Evolutionary conservation across 2,888 invertebrate species (phyloP).

Genomic region (Gasteruption jaculator): DNA sequence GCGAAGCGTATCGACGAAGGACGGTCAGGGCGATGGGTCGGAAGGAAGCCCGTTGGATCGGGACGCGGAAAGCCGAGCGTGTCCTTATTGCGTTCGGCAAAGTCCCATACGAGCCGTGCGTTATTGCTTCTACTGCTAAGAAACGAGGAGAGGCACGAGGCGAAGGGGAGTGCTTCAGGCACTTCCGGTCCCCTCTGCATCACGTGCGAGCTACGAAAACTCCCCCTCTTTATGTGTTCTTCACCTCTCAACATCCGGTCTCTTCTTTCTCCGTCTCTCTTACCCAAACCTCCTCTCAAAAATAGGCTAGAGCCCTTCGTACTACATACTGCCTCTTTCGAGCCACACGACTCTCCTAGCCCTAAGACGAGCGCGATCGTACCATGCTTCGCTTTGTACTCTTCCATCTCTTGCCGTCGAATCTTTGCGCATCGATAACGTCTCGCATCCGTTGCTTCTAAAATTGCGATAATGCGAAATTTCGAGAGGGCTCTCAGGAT

Average conservation of each 20-base stretch:
- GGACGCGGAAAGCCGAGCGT: no score
- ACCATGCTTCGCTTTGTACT: no score
- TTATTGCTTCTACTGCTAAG: no score
- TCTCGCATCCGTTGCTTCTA: no score
- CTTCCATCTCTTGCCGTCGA: no score
- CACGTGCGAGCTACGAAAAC: constrained; percentile 49
- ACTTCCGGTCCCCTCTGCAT: constrained; percentile 50
- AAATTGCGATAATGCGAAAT: no score
- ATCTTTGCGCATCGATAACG: no score
- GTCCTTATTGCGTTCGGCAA: constrained; percentile 33
- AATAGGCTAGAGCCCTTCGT: constrained; percentile 44
- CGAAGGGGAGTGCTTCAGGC: constrained; percentile 38
- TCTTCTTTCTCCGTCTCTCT: constrained; percentile 22
- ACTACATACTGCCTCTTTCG: constrained; percentile 16
- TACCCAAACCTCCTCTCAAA: constrained; percentile 36
- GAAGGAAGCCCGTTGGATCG: no score
- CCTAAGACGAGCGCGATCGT: no score
- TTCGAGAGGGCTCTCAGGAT: no score
- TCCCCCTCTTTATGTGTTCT: constrained; percentile 34
- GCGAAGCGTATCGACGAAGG: no score
- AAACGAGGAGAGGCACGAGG: constrained; percentile 33
- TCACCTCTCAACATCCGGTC: constrained; percentile 37
- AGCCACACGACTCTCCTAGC: background rate
- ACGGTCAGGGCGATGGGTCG: no score
- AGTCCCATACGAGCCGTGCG: constrained; percentile 36